phyloP scores from a whole-genome alignment of 2,888 invertebrate species.

The Zygothrica quintamaculata region DNA sequence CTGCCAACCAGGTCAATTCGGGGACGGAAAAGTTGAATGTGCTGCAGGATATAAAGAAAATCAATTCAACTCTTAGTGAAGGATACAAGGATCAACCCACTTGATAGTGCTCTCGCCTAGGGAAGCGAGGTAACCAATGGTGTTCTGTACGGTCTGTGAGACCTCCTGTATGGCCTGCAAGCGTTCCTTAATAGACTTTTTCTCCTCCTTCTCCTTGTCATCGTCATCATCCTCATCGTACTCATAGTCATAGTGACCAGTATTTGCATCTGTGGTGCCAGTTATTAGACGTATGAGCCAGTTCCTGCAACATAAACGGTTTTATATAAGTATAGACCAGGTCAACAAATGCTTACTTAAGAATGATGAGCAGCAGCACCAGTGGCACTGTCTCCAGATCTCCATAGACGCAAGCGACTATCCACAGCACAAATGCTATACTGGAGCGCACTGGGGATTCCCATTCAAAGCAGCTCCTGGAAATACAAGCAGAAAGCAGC shows the following conservation, averaged over 20 bases:
- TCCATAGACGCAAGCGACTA: conserved; percentile 96
- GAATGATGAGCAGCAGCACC: conserved; percentile 91
- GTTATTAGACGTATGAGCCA: conserved; percentile 84
- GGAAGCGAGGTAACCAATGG: conserved; percentile 97
- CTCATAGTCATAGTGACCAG: conserved; percentile 86
- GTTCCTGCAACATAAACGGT: conserved; percentile 69
- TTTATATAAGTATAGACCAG: neutral
- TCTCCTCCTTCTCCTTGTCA: conserved; percentile 97
- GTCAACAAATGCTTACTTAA: conserved; percentile 85
- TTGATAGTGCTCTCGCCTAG: conserved; percentile 97
- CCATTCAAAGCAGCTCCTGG: conserved; percentile 98
- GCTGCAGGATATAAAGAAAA: conserved; percentile 85
- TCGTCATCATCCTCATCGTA: conserved; percentile 94
- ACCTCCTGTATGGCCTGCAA: conserved; percentile 98
- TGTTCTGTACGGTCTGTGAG: conserved; percentile 97
- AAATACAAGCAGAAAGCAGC: conserved; percentile 68
- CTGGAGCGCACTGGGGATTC: conserved; percentile 94
- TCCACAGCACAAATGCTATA: conserved; percentile 92
- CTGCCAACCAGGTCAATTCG: conserved; percentile 96
- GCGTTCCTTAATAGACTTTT: conserved; percentile 96
- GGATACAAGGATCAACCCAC: conserved; percentile 85
- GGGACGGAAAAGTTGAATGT: conserved; percentile 98
- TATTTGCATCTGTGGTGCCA: conserved; percentile 76
- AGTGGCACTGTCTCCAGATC: conserved; percentile 97
- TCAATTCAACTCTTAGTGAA: neutral